Conservation (phyloP, 2,113 vertebrate genomes). For the Thryonomys swinderianus region DNA sequence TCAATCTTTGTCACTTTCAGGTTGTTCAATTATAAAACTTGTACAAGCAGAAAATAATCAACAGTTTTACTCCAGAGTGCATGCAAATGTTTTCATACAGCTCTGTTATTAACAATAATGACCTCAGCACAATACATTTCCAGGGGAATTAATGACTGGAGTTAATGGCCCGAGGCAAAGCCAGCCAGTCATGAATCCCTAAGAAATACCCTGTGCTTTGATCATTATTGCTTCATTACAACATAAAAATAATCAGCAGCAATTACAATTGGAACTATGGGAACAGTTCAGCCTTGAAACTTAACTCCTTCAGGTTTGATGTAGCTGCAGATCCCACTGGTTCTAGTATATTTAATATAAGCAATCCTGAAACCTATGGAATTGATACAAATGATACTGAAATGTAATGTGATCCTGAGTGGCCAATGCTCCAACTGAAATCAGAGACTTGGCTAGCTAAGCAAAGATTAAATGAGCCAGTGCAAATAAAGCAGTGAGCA, state of each 20-base stretch:
- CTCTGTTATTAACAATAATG: constrained; percentile 81
- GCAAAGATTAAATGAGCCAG: constrained; percentile 42
- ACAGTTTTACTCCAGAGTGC: constrained; percentile 66
- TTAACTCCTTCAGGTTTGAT: constrained; percentile 71
- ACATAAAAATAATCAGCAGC: constrained; percentile 82
- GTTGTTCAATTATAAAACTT: constrained; percentile 64
- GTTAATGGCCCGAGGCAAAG: constrained; percentile 81
- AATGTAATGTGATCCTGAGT: constrained; percentile 19
- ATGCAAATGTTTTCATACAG: constrained; percentile 75
- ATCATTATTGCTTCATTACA: constrained; percentile 84
- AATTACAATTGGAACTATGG: constrained; percentile 71
- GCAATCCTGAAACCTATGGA: not conserved
- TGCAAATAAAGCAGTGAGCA: constrained; percentile 13
- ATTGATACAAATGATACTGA: constrained; percentile 66
- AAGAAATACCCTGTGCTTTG: constrained; percentile 79
- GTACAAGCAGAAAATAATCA: constrained; percentile 66
- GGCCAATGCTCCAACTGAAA: constrained; percentile 43
- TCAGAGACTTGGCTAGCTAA: constrained; percentile 42
- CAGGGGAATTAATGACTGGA: constrained; percentile 79
- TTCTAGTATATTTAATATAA: constrained; percentile 19
- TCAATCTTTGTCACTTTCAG: constrained; percentile 8
- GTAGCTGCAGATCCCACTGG: not conserved
- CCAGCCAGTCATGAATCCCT: constrained; percentile 81
- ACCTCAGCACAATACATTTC: constrained; percentile 77
- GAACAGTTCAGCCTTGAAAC: constrained; percentile 66